Percentiles rank a stretch among this genome's conserved stretches.
Conservation (phyloP, 2,888 invertebrate species). For the Himalopsyche kuldschensis region DNA sequence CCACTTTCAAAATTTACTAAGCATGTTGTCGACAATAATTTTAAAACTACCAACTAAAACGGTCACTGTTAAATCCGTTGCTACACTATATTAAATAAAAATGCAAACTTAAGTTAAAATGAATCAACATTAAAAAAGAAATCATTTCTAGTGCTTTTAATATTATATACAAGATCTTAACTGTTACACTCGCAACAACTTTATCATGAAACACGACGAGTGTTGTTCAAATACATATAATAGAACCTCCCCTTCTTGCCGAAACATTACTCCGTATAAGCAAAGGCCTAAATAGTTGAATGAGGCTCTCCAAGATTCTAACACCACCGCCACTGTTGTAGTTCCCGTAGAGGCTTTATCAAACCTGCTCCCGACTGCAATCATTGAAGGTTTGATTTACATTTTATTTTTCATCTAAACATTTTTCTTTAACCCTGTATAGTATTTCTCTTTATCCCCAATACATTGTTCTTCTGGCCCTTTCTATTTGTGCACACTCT, state of each 20-base stretch:
- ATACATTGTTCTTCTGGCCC: conserved; percentile 3
- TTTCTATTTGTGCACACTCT: conserved; percentile 21
- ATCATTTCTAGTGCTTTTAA: no score
- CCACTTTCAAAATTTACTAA: no score
- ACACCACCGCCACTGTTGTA: conserved; percentile 18
- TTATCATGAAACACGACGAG: no score
- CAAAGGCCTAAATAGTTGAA: conserved; percentile 5
- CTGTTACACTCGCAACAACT: no score
- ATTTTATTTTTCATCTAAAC: conserved; percentile 6
- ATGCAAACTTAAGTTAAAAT: no score
- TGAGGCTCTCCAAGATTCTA: neutral
- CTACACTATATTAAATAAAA: no score
- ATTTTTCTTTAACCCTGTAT: neutral
- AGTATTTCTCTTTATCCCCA: neutral
- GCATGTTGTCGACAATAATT: no score
- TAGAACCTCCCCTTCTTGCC: neutral
- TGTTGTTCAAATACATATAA: no score
- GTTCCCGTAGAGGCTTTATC: conserved; percentile 37
- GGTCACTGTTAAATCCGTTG: no score
- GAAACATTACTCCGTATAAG: neutral
- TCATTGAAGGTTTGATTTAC: conserved; percentile 38
- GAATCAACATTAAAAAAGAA: no score
- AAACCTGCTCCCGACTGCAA: conserved; percentile 37
- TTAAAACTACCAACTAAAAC: no score
- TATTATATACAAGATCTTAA: no score